These are phyloP conservation scores for Chroicocephalus ridibundus DNA, from an alignment of 2,113 vertebrate genomes.

Conservation along the genomic window DNA sequence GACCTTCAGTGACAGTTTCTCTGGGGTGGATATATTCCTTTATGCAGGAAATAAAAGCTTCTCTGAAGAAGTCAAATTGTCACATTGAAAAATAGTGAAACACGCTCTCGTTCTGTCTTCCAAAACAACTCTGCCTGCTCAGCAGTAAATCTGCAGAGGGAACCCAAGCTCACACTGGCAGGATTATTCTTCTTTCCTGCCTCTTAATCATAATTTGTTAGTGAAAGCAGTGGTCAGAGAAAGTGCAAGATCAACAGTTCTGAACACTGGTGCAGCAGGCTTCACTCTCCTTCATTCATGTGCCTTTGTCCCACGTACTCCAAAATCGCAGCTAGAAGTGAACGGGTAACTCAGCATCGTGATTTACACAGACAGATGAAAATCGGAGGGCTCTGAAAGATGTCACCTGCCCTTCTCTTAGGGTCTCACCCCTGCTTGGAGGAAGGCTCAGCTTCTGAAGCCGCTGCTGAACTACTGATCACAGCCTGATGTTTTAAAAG, in stretches of 20 bases:
- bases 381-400: background rate
- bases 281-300: background rate
- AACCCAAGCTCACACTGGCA: background rate
- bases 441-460: background rate
- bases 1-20: background rate
- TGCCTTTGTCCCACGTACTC: background rate
- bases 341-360: background rate
- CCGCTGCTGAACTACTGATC: background rate
- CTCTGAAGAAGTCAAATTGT: background rate
- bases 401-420: background rate
- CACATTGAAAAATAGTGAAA: background rate
- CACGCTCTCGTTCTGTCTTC: background rate
- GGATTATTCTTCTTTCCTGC: background rate
- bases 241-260: constrained; percentile 19
- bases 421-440: background rate
- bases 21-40: background rate
- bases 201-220: constrained; percentile 49
- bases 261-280: background rate
- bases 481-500: background rate
- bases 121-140: background rate
- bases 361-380: background rate
- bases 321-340: background rate
- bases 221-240: constrained; percentile 44
- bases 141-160: background rate
- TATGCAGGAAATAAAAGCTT: background rate